A percentile compares a stretch with the other conserved stretches of the same genome.
phyloP scores from a whole-genome alignment of 1,140 invertebrate species.

The Bombyx mori region ASM3026992v2 NC_085123.1:726001-726500 shows the following conservation, averaged over 20 bases:
- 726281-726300: constrained; percentile 63
- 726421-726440: constrained; percentile 26
- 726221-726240: constrained; percentile 34
- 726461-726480: constrained; percentile 25
- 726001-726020: constrained; percentile 76
- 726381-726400: constrained; percentile 47
- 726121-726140: constrained; percentile 46
- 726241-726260: constrained; percentile 30
- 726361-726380: constrained; percentile 51
- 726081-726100: constrained; percentile 70
- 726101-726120: constrained; percentile 69
- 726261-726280: constrained; percentile 31
- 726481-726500: constrained; percentile 18
- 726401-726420: constrained; percentile 26
- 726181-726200: constrained; percentile 23
- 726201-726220: constrained; percentile 36
- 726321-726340: constrained; percentile 79
- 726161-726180: constrained; percentile 10
- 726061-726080: constrained; percentile 68
- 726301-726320: constrained; percentile 77
- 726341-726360: constrained; percentile 72
- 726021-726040: constrained; percentile 76
- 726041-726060: constrained; percentile 71
- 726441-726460: constrained; percentile 34
- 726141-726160: constrained; percentile 26